Base-by-base conservation (phyloP, 1,140 invertebrate species). In the Samia ricini region DNA sequence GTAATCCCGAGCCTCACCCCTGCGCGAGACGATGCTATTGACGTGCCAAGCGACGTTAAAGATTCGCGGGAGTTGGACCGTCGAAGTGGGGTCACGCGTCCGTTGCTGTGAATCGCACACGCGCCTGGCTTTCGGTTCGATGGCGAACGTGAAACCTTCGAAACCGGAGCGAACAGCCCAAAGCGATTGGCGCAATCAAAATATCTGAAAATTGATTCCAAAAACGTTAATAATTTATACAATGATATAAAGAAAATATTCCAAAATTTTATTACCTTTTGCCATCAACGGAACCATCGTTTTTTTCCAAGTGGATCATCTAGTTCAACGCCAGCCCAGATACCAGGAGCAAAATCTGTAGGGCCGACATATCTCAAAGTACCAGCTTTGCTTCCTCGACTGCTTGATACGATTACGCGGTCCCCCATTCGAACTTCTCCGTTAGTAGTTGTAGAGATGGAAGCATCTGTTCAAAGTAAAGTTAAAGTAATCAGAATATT, bases 241-340 rank as follows among this genome's bases (percentile, higher is more conserved):
- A 42, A 42, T 42, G 12, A 7, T 42, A 42, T 15, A 4, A 15
- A 12, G 10, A 15, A 42, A 42, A 12, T 15, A 42, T 2, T 15
- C 33, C 7, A 15, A 42, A 15, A 15, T 15, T 12, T 42, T 18
- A 12, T 10, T 73, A 96, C 95, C 95, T 95, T 82, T 94, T 94
- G 50, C 94, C 98, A 70, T 94, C 96, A 48, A 99, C 97, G 49
- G 96, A 95, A 51, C 98, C 98, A 90, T 99, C 98, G 91, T 99
- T 99, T 89, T n/a, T 99, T 99, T 36, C 98, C 98, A 61, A 95
- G 89, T 0, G 97, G 94, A 63, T 98, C 97, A 81, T 99, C 97
- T 65, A 99, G 91, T 89, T 99, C 97, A 21, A 99, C 95, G 15
- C 98, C 98, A 63, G 96, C 98, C 98, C 98, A 99, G 72, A 97